Percentiles rank a stretch among this genome's conserved stretches.
These are phyloP conservation scores for Sceloporus tristichus DNA, from an alignment of 2,113 vertebrate species.

Conservation along the genomic window DNA sequence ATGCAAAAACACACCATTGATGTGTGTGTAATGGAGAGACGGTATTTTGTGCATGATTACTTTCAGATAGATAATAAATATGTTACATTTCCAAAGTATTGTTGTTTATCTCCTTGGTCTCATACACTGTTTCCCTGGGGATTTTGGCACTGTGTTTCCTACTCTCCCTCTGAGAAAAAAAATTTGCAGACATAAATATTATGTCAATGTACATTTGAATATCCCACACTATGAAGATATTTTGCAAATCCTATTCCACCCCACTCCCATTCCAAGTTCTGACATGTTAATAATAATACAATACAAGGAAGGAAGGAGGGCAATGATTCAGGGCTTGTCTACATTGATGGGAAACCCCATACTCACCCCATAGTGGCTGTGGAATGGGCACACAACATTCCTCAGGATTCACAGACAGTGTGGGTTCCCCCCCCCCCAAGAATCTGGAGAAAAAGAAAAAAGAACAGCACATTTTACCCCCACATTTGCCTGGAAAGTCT, in stretches of 20 bases:
- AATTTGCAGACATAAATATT: not conserved
- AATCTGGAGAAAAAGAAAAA: no score
- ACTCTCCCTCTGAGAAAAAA: not conserved
- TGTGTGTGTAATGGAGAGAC: not conserved
- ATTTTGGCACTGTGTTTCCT: not conserved
- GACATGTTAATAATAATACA: not conserved
- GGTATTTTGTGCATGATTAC: not conserved
- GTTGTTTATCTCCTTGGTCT: not conserved
- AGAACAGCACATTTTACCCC: no score
- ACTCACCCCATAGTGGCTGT: no score
- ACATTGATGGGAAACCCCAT: no score
- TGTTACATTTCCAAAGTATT: not conserved
- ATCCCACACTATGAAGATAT: not conserved
- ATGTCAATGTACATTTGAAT: not conserved
- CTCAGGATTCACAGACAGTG: no score
- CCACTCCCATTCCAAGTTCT: not conserved
- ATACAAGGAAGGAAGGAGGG: not conserved
- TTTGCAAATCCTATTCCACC: not conserved
- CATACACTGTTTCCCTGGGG: not conserved
- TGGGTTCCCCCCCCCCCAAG: no score
- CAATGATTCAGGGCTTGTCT: not conserved
- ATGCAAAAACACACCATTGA: not conserved
- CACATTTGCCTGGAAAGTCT: no score
- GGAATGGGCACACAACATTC: no score
- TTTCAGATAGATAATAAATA: not conserved